phyloP scores from a whole-genome alignment of 2,888 invertebrate genomes.

The Scelioninae gen. 2 region DNA sequence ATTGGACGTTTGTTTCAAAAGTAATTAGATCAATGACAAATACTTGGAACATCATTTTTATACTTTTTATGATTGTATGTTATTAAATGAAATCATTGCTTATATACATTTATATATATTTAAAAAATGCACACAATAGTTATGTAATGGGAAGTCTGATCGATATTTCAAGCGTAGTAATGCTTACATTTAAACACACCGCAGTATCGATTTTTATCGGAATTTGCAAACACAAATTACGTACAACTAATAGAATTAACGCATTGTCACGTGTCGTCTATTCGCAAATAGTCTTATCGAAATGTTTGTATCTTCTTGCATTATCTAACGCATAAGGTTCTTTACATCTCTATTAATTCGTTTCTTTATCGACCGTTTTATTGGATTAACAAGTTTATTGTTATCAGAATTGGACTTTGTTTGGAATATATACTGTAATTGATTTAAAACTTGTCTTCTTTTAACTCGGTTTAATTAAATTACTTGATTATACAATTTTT shows the following conservation, averaged over 20 bases:
- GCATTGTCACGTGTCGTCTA: constrained; percentile 31
- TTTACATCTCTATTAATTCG: not conserved
- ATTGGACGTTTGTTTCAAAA: too few relatives aligned
- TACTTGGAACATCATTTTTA: too few relatives aligned
- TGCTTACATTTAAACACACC: constrained; percentile 5
- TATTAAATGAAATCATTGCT: too few relatives aligned
- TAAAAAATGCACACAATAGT: constrained; percentile 1
- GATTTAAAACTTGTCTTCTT: too few relatives aligned
- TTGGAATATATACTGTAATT: too few relatives aligned
- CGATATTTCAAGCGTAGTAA: constrained; percentile 17
- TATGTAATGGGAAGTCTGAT: constrained; percentile 15
- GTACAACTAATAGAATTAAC: constrained; percentile 28
- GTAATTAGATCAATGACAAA: too few relatives aligned
- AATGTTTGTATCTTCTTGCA: constrained; percentile 23
- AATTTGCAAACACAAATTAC: constrained; percentile 28
- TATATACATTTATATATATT: too few relatives aligned
- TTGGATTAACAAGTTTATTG: constrained; percentile 5
- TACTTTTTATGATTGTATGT: too few relatives aligned
- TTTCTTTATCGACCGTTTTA: not conserved
- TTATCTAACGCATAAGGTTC: constrained; percentile 32
- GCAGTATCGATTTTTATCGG: constrained; percentile 26
- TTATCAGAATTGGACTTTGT: not conserved
- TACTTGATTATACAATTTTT: too few relatives aligned
- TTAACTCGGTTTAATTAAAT: too few relatives aligned
- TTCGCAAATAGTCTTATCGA: constrained; percentile 41